A percentile compares a stretch with the other conserved stretches of the same genome.
phyloP scores from a whole-genome alignment of 1,140 invertebrate genomes.

The Rhopalosiphum maidis region DNA sequence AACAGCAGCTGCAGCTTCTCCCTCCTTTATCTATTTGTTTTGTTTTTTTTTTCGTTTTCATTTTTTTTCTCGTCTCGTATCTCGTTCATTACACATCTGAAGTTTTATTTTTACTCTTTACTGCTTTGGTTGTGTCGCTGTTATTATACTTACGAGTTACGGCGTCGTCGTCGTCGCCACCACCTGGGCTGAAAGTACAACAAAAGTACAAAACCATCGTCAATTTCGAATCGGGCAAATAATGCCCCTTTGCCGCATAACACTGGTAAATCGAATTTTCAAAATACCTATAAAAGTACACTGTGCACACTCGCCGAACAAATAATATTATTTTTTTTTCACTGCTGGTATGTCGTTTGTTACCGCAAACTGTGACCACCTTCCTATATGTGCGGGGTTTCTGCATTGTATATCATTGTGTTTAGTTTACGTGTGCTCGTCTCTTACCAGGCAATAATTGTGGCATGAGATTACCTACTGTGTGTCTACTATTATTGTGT shows the following conservation, averaged over 20 bases:
- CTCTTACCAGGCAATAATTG: not conserved
- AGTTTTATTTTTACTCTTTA: conserved; percentile 50
- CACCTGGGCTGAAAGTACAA: not conserved
- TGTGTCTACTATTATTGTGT: not conserved
- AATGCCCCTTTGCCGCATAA: not conserved
- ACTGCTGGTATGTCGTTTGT: not conserved
- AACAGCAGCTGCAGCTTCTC: not conserved
- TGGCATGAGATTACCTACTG: not conserved
- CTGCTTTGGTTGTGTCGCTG: not conserved
- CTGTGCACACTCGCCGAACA: not conserved
- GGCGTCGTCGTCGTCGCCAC: not conserved
- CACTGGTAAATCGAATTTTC: conserved; percentile 19
- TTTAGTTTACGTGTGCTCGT: not conserved
- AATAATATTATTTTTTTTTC: not conserved
- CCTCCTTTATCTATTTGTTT: conserved; percentile 44
- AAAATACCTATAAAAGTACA: not conserved
- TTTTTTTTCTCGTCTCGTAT: conserved; percentile 1
- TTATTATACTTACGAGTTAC: not conserved
- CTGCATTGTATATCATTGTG: not conserved
- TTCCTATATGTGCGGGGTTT: not conserved
- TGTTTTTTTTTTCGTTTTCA: not conserved
- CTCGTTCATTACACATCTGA: not conserved
- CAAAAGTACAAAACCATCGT: not conserved
- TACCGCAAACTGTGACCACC: too few relatives aligned
- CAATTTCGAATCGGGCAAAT: not conserved